These are phyloP conservation scores for Natrix natrix DNA, from an alignment of 2,797 vertebrate species.

Conservation along the genomic window DNA sequence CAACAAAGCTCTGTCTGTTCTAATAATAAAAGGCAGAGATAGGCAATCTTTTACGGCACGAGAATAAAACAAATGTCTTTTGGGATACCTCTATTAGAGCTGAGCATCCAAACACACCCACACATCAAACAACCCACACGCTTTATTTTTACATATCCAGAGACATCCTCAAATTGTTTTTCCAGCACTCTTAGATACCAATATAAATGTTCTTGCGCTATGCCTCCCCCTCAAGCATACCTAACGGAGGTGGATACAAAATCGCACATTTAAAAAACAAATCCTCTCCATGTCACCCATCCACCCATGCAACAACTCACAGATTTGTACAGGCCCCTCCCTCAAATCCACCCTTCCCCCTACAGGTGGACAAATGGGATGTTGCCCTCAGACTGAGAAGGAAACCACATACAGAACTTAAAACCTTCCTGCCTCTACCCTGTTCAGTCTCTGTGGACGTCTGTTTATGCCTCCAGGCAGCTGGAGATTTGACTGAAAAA, in stretches of 20 bases:
- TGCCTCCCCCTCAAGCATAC: neutral
- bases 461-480: conserved; percentile 44
- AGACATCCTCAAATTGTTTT: neutral
- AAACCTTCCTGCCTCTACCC: conserved; percentile 47
- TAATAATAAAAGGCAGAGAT: neutral
- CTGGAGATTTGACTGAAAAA: conserved; percentile 52
- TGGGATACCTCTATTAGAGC: neutral
- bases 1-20: neutral
- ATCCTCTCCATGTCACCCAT: neutral
- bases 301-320: neutral
- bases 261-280: neutral
- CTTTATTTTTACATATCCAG: neutral
- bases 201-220: neutral
- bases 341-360: neutral
- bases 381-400: neutral
- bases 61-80: neutral
- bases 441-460: conserved; percentile 46
- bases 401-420: conserved; percentile 28
- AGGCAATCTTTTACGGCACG: neutral
- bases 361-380: neutral
- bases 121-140: neutral
- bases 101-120: neutral
- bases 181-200: neutral
- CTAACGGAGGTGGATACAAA: neutral
- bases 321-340: neutral